Evolutionary conservation across 2,797 vertebrate species (phyloP).

Genomic region (Carcharodon carcharias): DNA sequence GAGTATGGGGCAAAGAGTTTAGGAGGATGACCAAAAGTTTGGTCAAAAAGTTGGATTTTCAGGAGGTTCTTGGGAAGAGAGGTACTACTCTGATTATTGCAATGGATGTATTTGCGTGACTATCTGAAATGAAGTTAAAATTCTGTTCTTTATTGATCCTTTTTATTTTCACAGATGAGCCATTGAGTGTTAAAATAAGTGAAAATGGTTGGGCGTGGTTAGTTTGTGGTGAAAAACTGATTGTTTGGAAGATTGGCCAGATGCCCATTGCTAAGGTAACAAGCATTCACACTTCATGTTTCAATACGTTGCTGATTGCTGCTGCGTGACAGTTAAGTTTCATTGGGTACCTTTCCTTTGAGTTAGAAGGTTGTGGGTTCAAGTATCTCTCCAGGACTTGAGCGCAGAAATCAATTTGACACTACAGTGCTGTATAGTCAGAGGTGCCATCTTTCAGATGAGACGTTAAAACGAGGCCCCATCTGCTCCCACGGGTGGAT

Average conservation of each 20-base stretch:
- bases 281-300: background rate
- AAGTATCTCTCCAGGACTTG: background rate
- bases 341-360: too few relatives aligned
- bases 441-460: background rate
- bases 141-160: background rate
- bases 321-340: too few relatives aligned
- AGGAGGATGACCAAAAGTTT: background rate
- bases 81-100: background rate
- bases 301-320: background rate
- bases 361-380: background rate
- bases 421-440: background rate
- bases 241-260: slow-evolving; percentile 88
- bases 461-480: background rate
- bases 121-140: background rate
- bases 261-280: slow-evolving; percentile 81
- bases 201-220: slow-evolving; percentile 90
- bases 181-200: slow-evolving; percentile 73
- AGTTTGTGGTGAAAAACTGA: slow-evolving; percentile 75
- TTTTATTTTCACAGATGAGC: slow-evolving; percentile 62
- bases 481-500: background rate
- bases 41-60: background rate
- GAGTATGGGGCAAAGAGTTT: background rate
- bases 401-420: background rate
- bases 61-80: background rate
- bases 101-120: background rate